These are phyloP conservation scores for Orius insidiosus DNA, from an alignment of 1,140 invertebrate genomes.

Conservation along the genomic window DNA sequence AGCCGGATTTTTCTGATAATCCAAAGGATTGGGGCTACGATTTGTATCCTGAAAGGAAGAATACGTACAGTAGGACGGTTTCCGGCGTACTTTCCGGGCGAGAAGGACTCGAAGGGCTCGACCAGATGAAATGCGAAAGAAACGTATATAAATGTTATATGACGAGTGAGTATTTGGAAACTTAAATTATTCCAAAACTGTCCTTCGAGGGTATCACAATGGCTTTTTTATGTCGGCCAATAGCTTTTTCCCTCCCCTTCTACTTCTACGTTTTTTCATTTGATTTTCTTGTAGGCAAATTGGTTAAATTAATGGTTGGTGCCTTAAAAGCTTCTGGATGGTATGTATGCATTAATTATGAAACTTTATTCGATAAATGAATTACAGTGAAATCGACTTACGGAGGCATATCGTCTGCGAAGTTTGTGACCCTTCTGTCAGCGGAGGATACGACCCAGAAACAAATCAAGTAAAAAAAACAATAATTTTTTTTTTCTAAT, in stretches of 20 bases:
- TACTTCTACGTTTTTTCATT: conserved; percentile 5
- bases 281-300: conserved; percentile 37
- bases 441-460: conserved; percentile 80
- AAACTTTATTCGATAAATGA: too few relatives aligned
- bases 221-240: too few relatives aligned
- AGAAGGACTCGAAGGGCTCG: conserved; percentile 44
- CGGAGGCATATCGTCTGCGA: conserved; percentile 82
- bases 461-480: conserved; percentile 52
- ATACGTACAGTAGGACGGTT: conserved; percentile 35
- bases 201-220: too few relatives aligned
- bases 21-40: conserved; percentile 44
- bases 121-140: conserved; percentile 63
- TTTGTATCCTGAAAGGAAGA: conserved; percentile 68
- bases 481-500: conserved; percentile 10
- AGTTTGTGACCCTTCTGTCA: conserved; percentile 62
- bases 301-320: conserved; percentile 68
- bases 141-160: conserved; percentile 58
- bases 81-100: conserved; percentile 35
- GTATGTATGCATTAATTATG: conserved; percentile 31
- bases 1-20: too few relatives aligned
- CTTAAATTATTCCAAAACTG: too few relatives aligned
- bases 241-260: too few relatives aligned
- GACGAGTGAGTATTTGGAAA: conserved; percentile 43
- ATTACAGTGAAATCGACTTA: conserved; percentile 56
- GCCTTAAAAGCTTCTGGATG: conserved; percentile 74